Evolutionary conservation across 2,888 invertebrate species (phyloP).

Genomic region (Pheosia tremula): DNA sequence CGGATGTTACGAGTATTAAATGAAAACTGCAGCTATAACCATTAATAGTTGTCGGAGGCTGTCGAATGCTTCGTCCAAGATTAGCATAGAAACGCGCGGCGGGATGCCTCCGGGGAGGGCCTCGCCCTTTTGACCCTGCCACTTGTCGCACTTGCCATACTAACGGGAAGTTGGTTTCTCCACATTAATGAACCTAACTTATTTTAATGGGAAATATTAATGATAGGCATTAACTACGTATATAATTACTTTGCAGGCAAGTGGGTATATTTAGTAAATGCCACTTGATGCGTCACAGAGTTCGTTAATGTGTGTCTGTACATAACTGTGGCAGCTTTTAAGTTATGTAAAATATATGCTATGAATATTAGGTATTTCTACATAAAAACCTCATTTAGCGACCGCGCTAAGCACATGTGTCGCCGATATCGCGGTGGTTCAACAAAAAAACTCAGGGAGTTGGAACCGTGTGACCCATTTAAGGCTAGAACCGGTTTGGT

Average conservation of each 20-base stretch:
- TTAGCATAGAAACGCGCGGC: conserved; percentile 80
- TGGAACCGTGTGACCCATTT: conserved; percentile 84
- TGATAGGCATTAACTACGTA: conserved; percentile 51
- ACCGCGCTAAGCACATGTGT: conserved; percentile 34
- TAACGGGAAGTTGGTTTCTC: conserved; percentile 79
- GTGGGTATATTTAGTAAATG: conserved; percentile 21
- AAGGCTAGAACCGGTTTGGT: conserved; percentile 80
- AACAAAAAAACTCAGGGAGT: conserved; percentile 70
- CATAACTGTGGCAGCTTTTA: background rate
- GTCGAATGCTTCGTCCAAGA: conserved; percentile 73
- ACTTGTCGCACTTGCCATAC: conserved; percentile 69
- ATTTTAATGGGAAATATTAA: conserved; percentile 43
- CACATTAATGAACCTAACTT: conserved; percentile 45
- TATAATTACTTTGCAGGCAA: conserved; percentile 46
- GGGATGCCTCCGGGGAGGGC: conserved; percentile 72
- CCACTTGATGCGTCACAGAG: conserved; percentile 12
- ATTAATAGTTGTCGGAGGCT: conserved; percentile 77
- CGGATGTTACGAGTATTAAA: conserved; percentile 65
- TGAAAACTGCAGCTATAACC: conserved; percentile 72
- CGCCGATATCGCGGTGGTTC: conserved; percentile 59
- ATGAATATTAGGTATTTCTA: background rate
- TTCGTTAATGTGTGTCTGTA: background rate
- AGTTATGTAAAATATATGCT: background rate
- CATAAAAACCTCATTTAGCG: conserved; percentile 31
- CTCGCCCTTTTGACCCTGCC: conserved; percentile 81